Evolutionary conservation across 23 tunicate genomes (phyloP).

Genomic region (Corella eumyota): DNA sequence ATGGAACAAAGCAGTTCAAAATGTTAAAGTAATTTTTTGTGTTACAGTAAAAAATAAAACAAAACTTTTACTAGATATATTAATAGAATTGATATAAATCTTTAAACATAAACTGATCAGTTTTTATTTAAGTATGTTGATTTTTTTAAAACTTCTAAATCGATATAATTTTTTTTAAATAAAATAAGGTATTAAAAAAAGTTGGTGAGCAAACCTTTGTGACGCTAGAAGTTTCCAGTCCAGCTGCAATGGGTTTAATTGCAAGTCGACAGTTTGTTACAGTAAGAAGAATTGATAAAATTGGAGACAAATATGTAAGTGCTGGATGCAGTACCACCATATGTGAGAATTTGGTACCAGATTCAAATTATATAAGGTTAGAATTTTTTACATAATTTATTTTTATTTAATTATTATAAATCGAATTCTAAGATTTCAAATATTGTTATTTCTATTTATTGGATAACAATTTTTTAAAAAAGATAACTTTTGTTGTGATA

Average conservation of each 20-base stretch:
- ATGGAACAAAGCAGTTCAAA: conserved; percentile 53
- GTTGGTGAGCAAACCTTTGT: conserved; percentile 66
- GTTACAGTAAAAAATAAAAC: too few species aligned
- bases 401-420: background rate
- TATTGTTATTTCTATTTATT: too few species aligned
- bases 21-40: conserved; percentile 56
- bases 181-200: conserved; percentile 52
- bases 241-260: conserved; percentile 82
- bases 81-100: too few species aligned
- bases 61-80: too few species aligned
- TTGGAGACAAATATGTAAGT: conserved; percentile 47
- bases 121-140: too few species aligned
- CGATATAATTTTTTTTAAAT: too few species aligned
- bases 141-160: too few species aligned
- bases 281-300: conserved; percentile 70
- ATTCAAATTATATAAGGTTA: conserved; percentile 56
- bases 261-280: conserved; percentile 80
- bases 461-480: too few species aligned
- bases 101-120: too few species aligned
- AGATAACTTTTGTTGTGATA: too few species aligned
- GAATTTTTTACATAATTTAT: conserved; percentile 1
- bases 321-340: conserved; percentile 70
- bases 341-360: conserved; percentile 40
- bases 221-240: conserved; percentile 75
- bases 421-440: too few species aligned